These are phyloP conservation scores for Prunella himalayana DNA, from an alignment of 2,113 vertebrate genomes.

Conservation along the genomic window DNA sequence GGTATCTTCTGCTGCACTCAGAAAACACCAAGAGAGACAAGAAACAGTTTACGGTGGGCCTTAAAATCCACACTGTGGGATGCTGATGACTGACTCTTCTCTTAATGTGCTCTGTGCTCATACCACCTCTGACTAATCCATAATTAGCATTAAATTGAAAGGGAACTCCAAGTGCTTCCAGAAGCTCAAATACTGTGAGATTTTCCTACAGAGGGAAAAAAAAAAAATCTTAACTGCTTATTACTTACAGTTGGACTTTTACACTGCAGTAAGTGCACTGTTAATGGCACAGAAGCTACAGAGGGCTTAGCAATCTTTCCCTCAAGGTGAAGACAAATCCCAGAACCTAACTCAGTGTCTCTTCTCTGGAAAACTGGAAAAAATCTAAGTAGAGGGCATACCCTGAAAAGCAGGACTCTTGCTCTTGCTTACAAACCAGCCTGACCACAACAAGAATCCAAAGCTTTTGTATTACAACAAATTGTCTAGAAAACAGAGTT, in stretches of 20 bases:
- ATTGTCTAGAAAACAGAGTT: not conserved
- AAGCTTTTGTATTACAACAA: not conserved
- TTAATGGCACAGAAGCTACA: not conserved
- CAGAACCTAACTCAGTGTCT: not conserved
- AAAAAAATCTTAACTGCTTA: not conserved
- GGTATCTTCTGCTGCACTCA: constrained; percentile 16
- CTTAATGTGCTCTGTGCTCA: not conserved
- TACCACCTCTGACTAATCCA: not conserved
- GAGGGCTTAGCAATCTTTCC: not conserved
- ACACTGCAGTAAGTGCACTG: not conserved
- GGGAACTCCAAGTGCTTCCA: not conserved
- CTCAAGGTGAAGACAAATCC: not conserved
- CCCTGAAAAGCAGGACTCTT: not conserved
- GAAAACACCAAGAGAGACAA: not conserved
- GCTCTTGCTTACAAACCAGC: not conserved
- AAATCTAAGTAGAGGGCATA: not conserved
- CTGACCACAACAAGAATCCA: not conserved
- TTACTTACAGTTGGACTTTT: not conserved
- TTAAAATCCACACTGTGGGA: not conserved
- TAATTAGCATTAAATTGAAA: not conserved
- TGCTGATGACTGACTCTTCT: not conserved
- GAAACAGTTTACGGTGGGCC: not conserved
- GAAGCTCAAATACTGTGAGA: not conserved
- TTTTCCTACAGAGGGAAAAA: not conserved
- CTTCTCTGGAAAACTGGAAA: not conserved